phyloP scores from a whole-genome alignment of 2,888 invertebrate genomes.

The Tenthredo livida region DNA sequence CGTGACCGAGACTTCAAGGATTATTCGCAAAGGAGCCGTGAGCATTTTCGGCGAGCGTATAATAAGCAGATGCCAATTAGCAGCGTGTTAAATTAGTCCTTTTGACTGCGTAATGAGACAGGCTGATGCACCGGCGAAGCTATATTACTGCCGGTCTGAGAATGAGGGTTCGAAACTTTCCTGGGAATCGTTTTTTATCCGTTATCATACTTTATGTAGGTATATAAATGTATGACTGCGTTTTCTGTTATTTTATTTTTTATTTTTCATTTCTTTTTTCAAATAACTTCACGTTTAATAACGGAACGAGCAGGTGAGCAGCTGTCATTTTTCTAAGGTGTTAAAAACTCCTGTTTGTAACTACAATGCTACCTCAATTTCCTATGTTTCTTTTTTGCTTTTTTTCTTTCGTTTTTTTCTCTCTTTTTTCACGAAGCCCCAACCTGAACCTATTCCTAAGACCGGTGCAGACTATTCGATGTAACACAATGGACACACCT shows the following conservation, averaged over 20 bases:
- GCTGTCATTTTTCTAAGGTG: constrained; percentile 24
- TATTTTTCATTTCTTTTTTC: not conserved
- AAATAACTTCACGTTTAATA: not conserved
- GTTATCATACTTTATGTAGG: too few relatives aligned
- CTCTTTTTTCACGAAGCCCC: not conserved
- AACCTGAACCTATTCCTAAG: constrained; percentile 4
- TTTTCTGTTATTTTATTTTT: not conserved
- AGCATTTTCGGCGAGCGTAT: not conserved
- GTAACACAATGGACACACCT: constrained; percentile 42
- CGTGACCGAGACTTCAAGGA: not conserved
- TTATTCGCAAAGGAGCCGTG: not conserved
- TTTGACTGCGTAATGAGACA: not conserved
- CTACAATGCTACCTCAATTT: constrained; percentile 28
- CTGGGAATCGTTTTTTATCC: not conserved
- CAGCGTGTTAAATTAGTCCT: constrained; percentile 17
- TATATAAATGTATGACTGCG: not conserved
- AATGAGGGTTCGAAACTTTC: not conserved
- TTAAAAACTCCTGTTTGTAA: constrained; percentile 29
- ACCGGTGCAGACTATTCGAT: constrained; percentile 12
- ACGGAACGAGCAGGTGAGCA: not conserved
- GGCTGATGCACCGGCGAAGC: not conserved
- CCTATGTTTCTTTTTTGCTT: not conserved
- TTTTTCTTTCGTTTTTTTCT: not conserved
- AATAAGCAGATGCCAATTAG: constrained; percentile 34
- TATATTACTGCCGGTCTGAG: not conserved